These are phyloP conservation scores for Mycteria americana DNA, from an alignment of 2,797 vertebrate species.

Conservation along the genomic window DNA sequence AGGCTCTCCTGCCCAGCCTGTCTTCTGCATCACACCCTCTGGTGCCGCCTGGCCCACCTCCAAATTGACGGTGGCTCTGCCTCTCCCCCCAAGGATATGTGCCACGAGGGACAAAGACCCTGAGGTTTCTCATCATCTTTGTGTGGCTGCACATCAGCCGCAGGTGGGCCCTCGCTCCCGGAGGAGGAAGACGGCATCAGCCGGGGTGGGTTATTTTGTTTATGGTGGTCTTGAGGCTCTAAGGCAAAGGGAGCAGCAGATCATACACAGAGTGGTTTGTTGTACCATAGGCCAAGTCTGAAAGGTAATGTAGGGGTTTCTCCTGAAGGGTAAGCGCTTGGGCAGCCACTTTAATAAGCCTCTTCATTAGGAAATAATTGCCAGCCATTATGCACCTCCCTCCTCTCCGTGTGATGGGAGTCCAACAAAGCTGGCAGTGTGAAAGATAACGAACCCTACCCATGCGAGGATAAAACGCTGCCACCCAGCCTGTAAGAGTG, in stretches of 20 bases:
- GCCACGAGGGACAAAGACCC: background rate
- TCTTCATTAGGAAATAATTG: background rate
- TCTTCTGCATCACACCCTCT: background rate
- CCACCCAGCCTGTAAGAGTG: background rate
- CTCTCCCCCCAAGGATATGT: background rate
- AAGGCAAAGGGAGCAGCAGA: background rate
- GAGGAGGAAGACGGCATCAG: background rate
- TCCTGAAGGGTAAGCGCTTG: background rate
- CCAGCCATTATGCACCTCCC: background rate
- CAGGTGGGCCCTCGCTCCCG: background rate
- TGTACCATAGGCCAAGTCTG: background rate
- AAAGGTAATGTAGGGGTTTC: background rate
- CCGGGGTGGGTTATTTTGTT: background rate
- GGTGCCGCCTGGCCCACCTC: background rate
- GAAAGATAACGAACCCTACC: background rate
- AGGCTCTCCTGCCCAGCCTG: background rate
- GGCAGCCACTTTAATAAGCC: background rate
- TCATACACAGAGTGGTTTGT: background rate
- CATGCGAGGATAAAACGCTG: background rate
- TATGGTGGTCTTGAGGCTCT: background rate
- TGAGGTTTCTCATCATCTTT: background rate
- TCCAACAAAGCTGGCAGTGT: rapidly evolving
- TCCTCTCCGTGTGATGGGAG: background rate
- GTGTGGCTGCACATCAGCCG: background rate
- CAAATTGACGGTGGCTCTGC: background rate